Evolutionary conservation across 2,888 invertebrate species (phyloP).

Genomic region (Calameuta filiformis): DNA sequence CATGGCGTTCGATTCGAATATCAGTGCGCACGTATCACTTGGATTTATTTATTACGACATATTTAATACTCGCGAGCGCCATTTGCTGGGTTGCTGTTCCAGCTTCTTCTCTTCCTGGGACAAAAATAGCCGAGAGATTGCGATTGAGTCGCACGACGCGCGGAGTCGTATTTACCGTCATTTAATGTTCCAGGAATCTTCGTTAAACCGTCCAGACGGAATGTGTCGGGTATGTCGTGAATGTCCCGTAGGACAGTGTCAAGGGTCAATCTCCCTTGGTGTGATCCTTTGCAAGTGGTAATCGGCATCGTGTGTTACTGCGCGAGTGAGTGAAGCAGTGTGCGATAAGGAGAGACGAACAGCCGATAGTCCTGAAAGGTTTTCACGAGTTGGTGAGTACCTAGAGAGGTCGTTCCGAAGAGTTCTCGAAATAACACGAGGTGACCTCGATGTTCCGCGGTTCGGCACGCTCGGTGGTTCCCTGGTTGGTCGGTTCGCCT

Average conservation of each 20-base stretch:
- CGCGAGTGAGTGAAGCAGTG: not conserved
- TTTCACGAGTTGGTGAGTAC: not conserved
- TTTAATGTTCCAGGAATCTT: not conserved
- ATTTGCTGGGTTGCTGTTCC: not conserved
- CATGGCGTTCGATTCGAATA: not conserved
- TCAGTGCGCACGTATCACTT: not conserved
- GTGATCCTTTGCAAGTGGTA: not conserved
- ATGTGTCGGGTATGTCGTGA: not conserved
- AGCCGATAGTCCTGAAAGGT: not conserved
- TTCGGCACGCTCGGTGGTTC: conserved; percentile 28
- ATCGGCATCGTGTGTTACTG: not conserved
- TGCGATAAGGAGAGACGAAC: not conserved
- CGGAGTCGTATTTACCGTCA: not conserved
- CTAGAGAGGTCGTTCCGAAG: conserved; percentile 9
- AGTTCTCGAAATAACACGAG: conserved; percentile 40
- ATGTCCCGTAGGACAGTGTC: not conserved
- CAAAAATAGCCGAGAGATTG: not conserved
- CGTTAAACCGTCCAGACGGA: not conserved
- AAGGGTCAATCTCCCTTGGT: not conserved
- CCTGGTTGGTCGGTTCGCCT: conserved; percentile 3
- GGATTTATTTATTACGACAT: not conserved
- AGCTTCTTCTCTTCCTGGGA: not conserved
- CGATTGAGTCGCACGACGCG: not conserved
- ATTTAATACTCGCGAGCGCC: not conserved
- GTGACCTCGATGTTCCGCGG: conserved; percentile 34